Base-by-base conservation (phyloP, 2,888 invertebrate species). In the Cenopis cana region DNA sequence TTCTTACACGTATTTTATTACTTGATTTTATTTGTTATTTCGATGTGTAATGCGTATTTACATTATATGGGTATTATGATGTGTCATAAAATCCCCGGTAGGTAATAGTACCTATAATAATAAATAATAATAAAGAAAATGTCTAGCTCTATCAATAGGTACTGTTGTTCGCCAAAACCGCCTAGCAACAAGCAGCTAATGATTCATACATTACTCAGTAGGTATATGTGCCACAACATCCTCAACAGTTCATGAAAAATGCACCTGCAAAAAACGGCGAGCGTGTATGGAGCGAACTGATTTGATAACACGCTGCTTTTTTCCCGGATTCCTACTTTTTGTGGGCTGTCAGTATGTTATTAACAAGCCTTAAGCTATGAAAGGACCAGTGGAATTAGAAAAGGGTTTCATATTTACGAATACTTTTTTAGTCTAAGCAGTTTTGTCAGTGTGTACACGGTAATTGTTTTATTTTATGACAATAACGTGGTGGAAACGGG, bases 151-250 rank as follows among this genome's bases (percentile, higher is more conserved):
- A 62, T 18, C 50, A 20, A 54, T 54, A n/a, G n/a, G n/a, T n/a
- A 56, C 11, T 8, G 18, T n/a, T n/a, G 36, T 33, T 61, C 46
- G 38, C 14, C 66, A 52, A 50, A 60, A n/a, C 33, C 18, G 36
- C 65, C 54, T 70, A 54, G 65, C 70, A 70, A 70, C 70, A 65
- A 46, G 33, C 20, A 46, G 52, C 29, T 17, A 59, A 65, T 60
- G 46, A 59, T 14, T 70, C 65, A 55, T 36, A 38, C n/a, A n/a
- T n/a, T 59, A 65, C 33, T 54, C 70, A 70, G 70, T 66, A 66
- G 70, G 70, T 70, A 66, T 70, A 46, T 70, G 65, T 66, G 59
- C 70, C 70, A 59, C 49, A 41, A 66, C 46, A 70, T 70, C 70
- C 65, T 66, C 69, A 62, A 62, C 54, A 66, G 52, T 66, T 60